These are phyloP conservation scores for Salmo trutta DNA, from an alignment of 2,797 vertebrate species.

Conservation along the genomic window DNA sequence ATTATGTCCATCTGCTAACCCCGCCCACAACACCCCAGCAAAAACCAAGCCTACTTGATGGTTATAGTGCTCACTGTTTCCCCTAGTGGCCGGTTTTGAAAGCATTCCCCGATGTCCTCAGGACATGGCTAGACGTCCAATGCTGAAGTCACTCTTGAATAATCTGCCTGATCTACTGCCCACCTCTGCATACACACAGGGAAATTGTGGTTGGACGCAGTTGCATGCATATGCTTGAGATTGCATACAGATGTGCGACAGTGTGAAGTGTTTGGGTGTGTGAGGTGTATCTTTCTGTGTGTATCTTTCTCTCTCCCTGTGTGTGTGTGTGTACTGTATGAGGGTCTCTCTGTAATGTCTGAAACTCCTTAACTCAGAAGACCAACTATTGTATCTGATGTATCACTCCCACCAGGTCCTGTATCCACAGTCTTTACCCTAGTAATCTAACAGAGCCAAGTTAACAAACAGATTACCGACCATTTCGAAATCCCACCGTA, in stretches of 20 bases:
- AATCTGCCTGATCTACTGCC: slow-evolving; percentile 12
- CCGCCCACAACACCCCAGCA: too few relatives aligned
- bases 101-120: too few relatives aligned
- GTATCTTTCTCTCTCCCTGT: background rate
- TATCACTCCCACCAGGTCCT: background rate
- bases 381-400: background rate
- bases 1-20: too few relatives aligned
- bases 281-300: slow-evolving; percentile 6
- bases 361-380: background rate
- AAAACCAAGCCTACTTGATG: too few relatives aligned
- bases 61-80: too few relatives aligned
- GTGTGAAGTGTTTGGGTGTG: slow-evolving; percentile 49
- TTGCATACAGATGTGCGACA: background rate
- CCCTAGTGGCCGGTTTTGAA: too few relatives aligned
- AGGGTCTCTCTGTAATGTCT: background rate
- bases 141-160: too few relatives aligned
- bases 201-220: slow-evolving; percentile 60
- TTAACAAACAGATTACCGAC: too few relatives aligned
- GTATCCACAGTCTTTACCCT: background rate
- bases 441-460: background rate
- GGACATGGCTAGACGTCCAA: too few relatives aligned
- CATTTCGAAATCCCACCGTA: too few relatives aligned
- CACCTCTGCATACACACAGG: slow-evolving; percentile 58
- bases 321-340: background rate
- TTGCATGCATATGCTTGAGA: slow-evolving; percentile 44